phyloP scores from a whole-genome alignment of 2,113 vertebrate genomes.

The Arizona elegans region DNA sequence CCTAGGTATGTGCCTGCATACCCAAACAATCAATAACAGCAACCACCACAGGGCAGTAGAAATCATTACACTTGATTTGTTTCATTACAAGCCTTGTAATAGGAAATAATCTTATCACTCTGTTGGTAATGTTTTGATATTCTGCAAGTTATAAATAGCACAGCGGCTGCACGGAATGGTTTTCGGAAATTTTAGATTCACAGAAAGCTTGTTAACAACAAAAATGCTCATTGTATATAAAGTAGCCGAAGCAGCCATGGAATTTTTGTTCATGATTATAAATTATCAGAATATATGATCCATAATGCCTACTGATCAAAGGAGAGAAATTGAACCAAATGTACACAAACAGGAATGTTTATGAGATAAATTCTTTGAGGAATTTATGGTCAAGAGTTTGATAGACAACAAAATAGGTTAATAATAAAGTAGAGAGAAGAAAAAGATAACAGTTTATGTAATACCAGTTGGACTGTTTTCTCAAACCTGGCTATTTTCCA shows the following conservation, averaged over 20 bases:
- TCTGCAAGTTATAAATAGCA: background rate
- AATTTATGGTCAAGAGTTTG: background rate
- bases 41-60: background rate
- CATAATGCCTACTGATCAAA: background rate
- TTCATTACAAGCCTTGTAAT: constrained; percentile 20
- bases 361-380: background rate
- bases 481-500: background rate
- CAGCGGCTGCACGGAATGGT: rapidly evolving
- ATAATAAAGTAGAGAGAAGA: no score
- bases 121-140: background rate
- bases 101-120: constrained; percentile 2
- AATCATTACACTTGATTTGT: constrained; percentile 38
- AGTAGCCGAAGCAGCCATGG: background rate
- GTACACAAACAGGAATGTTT: background rate
- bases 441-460: background rate
- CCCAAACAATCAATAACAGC: background rate
- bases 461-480: background rate
- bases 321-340: background rate
- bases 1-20: constrained; percentile 15
- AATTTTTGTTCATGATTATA: background rate
- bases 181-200: background rate
- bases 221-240: background rate
- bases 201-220: background rate
- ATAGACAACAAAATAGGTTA: background rate
- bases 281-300: background rate